These are phyloP conservation scores for Leptobrachium leishanense DNA, from an alignment of 2,113 vertebrate species.

Conservation along the genomic window DNA sequence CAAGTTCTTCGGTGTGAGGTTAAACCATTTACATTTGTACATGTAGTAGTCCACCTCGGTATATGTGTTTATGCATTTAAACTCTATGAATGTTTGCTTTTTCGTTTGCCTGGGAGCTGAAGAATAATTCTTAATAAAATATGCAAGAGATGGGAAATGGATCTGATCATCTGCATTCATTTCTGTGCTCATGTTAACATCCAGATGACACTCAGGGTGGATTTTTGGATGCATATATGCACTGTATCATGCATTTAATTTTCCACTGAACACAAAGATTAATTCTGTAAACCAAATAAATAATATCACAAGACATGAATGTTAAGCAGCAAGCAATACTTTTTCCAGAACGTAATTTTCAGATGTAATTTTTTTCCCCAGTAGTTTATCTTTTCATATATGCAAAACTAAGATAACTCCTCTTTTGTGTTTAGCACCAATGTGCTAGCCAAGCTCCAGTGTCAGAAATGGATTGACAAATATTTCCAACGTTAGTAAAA, in stretches of 20 bases:
- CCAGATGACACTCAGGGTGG: background rate
- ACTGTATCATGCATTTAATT: background rate
- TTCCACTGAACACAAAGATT: background rate
- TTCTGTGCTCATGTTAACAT: background rate
- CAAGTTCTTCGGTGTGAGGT: too few species aligned
- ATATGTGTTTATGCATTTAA: too few species aligned
- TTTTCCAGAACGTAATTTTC: background rate
- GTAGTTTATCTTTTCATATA: too few species aligned
- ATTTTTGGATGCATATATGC: background rate
- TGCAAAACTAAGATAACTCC: too few species aligned
- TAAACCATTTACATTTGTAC: too few species aligned
- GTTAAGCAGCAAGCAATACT: background rate
- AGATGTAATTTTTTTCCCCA: too few species aligned
- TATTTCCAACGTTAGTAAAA: too few species aligned
- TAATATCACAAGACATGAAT: background rate
- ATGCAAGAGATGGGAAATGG: background rate
- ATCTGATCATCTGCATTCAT: background rate
- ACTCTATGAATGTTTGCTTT: background rate
- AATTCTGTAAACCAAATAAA: too few species aligned
- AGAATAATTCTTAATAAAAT: background rate
- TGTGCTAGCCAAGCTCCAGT: too few species aligned
- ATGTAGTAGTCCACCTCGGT: too few species aligned
- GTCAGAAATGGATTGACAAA: too few species aligned
- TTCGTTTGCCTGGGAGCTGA: background rate
- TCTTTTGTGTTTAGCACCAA: too few species aligned